Base-by-base conservation (phyloP, 2,113 vertebrate species). In the Eulemur macaco region DNA sequence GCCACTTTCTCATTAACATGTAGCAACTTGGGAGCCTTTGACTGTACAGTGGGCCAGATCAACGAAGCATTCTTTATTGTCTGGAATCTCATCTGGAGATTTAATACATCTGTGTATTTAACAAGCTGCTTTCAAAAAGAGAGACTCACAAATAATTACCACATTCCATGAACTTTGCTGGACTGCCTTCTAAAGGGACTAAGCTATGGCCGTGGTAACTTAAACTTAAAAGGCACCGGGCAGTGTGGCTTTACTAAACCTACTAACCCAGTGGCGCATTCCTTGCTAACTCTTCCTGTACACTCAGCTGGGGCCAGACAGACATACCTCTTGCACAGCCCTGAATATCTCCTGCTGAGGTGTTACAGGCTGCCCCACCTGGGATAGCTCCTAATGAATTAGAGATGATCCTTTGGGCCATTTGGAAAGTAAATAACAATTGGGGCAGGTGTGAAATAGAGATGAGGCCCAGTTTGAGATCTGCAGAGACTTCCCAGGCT, bases 61-160 rank as follows among this genome's bases (percentile, higher is more conserved):
- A 96, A 58, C 3, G 39, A 37, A 87, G 42, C 45, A 54, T 21
- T 60, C 50, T 37, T 18, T 34, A 60, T 34, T 54, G n/a, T 86
- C 81, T 93, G 76, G 76, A 73, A 92, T 90, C 45, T 91, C 74
- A 82, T 45, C 68, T 84, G 50, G 42, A 74, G 47, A 63, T 63
- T 63, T 63, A 29, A 29, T 29, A 29, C 27, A 63, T 63, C 60
- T 63, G 73, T 89, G 3, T 69, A 81, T 50, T 96, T 96, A 90
- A 37, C 77, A 96, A 73, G 50, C 5, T 84, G 71, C 58, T 95
- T 95, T 93, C 89, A 89, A 78, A 89, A 83, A 89, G 39, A 96
- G 45, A 58, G 78, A 96, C 37, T 14, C 45, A 12, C 21, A 86
- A 83, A 64, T 56, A 80, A 95, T 45, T 52, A 74, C 15, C 29